Conservation (phyloP, 2,888 invertebrate genomes). For the Chromoteleia sp. region DNA sequence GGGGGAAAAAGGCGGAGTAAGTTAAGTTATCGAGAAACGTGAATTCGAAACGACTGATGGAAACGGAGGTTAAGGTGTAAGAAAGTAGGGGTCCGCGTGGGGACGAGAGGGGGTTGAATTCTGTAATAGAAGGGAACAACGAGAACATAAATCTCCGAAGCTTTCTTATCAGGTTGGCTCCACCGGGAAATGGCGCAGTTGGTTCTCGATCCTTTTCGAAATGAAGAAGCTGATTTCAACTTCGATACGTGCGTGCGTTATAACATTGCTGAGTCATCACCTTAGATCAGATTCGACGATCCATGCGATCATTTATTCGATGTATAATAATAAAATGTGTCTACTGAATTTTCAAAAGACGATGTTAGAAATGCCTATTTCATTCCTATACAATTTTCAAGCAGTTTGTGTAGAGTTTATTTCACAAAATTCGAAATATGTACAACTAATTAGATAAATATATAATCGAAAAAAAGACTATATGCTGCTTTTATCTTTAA, state of each 20-base stretch:
- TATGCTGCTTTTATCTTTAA: too few species aligned
- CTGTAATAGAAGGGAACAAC: conserved; percentile 73
- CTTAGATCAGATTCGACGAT: conserved; percentile 39
- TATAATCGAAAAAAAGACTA: too few species aligned
- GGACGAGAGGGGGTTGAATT: conserved; percentile 45
- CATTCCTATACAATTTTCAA: too few species aligned
- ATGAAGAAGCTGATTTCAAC: conserved; percentile 74
- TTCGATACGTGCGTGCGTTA: conserved; percentile 65
- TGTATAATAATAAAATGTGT: conserved; percentile 33
- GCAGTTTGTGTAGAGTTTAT: too few species aligned
- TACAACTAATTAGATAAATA: too few species aligned
- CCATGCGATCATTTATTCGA: conserved; percentile 11
- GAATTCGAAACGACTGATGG: conserved; percentile 62
- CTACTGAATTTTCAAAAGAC: conserved; percentile 1
- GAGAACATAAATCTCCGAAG: conserved; percentile 80
- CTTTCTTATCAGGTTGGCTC: conserved; percentile 79
- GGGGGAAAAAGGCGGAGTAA: conserved; percentile 48
- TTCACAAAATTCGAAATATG: too few species aligned
- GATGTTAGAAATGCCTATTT: too few species aligned
- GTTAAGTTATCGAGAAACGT: conserved; percentile 65
- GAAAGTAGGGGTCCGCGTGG: conserved; percentile 51
- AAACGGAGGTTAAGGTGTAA: conserved; percentile 62
- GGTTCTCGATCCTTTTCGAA: conserved; percentile 73
- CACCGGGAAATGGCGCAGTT: conserved; percentile 78
- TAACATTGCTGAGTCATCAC: conserved; percentile 43